A percentile compares a stretch with the other conserved stretches of the same genome.
phyloP scores from a whole-genome alignment of 2,113 vertebrate species.

The Pelodiscus sinensis region DNA sequence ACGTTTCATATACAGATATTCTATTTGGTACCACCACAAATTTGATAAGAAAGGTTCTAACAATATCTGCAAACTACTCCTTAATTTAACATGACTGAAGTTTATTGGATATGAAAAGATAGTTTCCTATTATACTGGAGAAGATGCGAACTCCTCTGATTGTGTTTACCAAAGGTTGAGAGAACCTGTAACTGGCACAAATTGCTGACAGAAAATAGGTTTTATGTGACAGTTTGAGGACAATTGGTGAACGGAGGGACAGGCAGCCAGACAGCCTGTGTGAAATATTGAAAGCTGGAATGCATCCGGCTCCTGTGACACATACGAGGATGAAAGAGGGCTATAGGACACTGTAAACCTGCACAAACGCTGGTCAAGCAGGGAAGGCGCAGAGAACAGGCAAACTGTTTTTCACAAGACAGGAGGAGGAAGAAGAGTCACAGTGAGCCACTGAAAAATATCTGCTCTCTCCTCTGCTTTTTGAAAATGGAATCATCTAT shows the following conservation, averaged over 20 bases:
- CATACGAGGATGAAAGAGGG: fast-evolving
- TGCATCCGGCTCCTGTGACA: neutral
- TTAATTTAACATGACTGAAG: slow-evolving; percentile 44
- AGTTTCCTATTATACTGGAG: neutral
- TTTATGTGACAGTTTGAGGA: slow-evolving; percentile 1
- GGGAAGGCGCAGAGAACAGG: neutral
- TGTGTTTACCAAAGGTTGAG: slow-evolving; percentile 13
- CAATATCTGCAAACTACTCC: slow-evolving; percentile 6
- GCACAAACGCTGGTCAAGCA: neutral
- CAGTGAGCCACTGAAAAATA: neutral
- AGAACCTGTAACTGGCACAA: neutral
- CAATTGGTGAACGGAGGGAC: neutral
- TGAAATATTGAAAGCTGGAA: neutral
- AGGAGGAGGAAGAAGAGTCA: neutral
- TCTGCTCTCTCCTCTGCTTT: neutral
- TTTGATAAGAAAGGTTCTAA: slow-evolving; percentile 22
- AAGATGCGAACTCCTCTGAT: slow-evolving; percentile 29
- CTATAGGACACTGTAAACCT: neutral
- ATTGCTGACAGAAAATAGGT: slow-evolving; percentile 1
- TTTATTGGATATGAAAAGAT: slow-evolving; percentile 42
- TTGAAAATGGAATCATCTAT: neutral
- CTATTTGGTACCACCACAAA: neutral
- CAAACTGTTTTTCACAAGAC: neutral
- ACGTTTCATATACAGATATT: slow-evolving; percentile 12
- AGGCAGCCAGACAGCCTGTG: neutral